These are phyloP conservation scores for Fregata magnificens DNA, from an alignment of 2,113 vertebrate species.

Conservation along the genomic window DNA sequence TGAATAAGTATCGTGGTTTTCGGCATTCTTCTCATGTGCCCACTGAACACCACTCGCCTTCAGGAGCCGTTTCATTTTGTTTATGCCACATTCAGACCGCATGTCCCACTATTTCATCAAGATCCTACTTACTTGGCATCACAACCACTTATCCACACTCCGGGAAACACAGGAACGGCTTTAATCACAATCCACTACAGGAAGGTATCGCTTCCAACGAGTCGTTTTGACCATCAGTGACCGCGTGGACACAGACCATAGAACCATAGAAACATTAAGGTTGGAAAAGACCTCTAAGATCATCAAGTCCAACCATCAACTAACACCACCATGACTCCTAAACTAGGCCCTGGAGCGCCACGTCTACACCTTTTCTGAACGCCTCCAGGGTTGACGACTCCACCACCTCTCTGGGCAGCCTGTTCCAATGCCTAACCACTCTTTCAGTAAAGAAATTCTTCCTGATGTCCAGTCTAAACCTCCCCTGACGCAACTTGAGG, in stretches of 20 bases:
- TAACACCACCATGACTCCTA: too few species aligned
- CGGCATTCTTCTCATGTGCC: not conserved
- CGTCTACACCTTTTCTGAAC: too few species aligned
- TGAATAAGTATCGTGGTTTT: not conserved
- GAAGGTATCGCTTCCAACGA: not conserved
- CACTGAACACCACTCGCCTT: not conserved
- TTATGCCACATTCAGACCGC: not conserved
- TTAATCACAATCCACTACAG: not conserved
- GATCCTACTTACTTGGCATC: not conserved
- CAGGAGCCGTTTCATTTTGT: not conserved
- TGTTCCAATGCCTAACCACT: too few species aligned
- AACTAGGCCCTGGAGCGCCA: too few species aligned
- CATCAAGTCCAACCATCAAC: too few species aligned
- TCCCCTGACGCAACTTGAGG: too few species aligned
- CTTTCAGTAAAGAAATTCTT: too few species aligned
- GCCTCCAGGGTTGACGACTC: too few species aligned
- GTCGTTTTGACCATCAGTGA: not conserved
- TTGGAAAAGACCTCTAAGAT: too few species aligned
- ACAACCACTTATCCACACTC: not conserved
- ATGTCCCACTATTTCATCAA: not conserved
- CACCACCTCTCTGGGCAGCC: too few species aligned
- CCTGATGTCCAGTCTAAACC: too few species aligned
- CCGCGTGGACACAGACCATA: not conserved
- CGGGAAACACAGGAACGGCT: not conserved
- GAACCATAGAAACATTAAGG: too few species aligned